Evolutionary conservation across 1,140 invertebrate species (phyloP).

Genomic region (Ridgeia piscesae): DNA sequence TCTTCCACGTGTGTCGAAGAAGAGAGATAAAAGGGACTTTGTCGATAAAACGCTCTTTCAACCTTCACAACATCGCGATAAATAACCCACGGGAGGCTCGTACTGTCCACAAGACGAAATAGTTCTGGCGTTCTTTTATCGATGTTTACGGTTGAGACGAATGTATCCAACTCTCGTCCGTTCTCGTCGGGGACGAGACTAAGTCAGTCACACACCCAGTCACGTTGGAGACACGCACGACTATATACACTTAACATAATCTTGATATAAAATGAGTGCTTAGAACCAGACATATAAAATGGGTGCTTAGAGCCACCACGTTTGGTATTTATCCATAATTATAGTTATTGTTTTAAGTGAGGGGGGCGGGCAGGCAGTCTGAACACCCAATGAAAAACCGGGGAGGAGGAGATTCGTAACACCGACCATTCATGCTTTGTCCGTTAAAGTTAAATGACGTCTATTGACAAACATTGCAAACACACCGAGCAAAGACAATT

Average conservation of each 20-base stretch:
- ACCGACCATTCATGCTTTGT: not conserved
- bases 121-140: too few species aligned
- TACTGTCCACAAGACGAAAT: not conserved
- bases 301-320: not conserved
- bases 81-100: not conserved
- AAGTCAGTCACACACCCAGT: too few species aligned
- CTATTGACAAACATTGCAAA: not conserved
- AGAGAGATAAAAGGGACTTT: not conserved
- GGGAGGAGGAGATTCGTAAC: not conserved
- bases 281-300: not conserved
- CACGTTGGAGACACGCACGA: too few species aligned
- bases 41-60: not conserved
- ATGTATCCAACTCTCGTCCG: too few species aligned
- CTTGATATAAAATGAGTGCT: not conserved
- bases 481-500: not conserved
- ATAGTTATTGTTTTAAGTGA: too few species aligned
- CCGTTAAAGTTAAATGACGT: not conserved
- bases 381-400: not conserved
- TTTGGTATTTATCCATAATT: not conserved
- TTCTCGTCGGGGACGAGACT: too few species aligned
- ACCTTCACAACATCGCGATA: not conserved
- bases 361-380: too few species aligned
- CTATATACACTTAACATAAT: too few species aligned
- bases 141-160: too few species aligned
- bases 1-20: not conserved